Percentiles rank a stretch among this genome's conserved stretches.
Evolutionary conservation across 1,140 invertebrate genomes (phyloP).

Genomic region (Leguminivora glycinivorella): DNA sequence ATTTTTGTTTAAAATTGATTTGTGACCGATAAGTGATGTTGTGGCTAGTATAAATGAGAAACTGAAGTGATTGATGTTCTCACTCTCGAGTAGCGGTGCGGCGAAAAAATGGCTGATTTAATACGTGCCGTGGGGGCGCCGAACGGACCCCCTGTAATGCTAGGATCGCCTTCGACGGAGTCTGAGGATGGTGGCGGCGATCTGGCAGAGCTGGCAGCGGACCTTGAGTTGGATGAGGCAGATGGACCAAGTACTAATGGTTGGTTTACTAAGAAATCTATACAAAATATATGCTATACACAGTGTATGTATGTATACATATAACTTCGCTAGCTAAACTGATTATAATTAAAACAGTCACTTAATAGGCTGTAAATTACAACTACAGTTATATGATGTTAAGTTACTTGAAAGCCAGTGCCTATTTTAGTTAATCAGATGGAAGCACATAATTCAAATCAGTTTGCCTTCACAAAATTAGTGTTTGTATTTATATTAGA

Average conservation of each 20-base stretch:
- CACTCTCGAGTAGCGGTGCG: slow-evolving; percentile 31
- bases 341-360: neutral
- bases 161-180: slow-evolving; percentile 90
- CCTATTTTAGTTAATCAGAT: too few relatives aligned
- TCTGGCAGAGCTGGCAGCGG: slow-evolving; percentile 82
- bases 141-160: slow-evolving; percentile 82
- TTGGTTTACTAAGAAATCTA: slow-evolving; percentile 42
- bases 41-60: neutral
- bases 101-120: slow-evolving; percentile 81
- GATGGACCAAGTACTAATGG: slow-evolving; percentile 85
- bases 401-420: neutral
- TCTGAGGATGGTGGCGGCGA: slow-evolving; percentile 90
- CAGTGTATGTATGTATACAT: neutral
- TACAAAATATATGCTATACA: slow-evolving; percentile 6
- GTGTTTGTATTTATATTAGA: too few relatives aligned
- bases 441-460: too few relatives aligned
- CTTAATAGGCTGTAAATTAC: slow-evolving; percentile 29
- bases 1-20: slow-evolving; percentile 15
- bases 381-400: neutral
- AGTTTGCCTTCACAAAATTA: too few relatives aligned
- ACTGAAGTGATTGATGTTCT: slow-evolving; percentile 39
- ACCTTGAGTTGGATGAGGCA: slow-evolving; percentile 89
- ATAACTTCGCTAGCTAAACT: neutral
- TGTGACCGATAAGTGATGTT: neutral
- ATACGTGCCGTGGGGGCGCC: slow-evolving; percentile 82